Conservation (phyloP, 2,113 vertebrate genomes). For the Chaetops frenatus region DNA sequence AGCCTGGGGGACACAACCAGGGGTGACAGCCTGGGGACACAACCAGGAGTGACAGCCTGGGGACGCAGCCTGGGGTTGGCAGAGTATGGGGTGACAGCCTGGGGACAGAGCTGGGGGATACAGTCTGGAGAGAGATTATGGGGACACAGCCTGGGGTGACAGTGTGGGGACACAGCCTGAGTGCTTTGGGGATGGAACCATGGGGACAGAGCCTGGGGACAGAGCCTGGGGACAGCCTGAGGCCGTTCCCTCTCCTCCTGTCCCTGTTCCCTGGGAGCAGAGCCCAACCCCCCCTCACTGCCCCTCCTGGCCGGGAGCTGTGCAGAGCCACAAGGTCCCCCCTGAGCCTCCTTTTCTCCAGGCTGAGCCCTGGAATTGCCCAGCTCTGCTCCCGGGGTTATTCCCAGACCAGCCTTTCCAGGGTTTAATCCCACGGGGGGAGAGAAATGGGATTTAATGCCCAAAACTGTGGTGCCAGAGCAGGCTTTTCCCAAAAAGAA, state of each 20-base stretch:
- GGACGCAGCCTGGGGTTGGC: too few species aligned
- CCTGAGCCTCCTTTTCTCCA: neutral
- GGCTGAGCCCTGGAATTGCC: neutral
- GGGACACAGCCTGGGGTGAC: neutral
- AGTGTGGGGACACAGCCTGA: too few species aligned
- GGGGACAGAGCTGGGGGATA: neutral
- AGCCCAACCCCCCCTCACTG: neutral
- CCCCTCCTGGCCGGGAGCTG: neutral
- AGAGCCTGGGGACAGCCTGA: neutral
- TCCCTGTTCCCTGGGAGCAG: neutral
- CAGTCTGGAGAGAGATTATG: neutral
- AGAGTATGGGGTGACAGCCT: neutral
- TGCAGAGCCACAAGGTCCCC: neutral
- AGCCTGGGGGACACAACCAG: too few species aligned
- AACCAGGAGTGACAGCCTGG: neutral
- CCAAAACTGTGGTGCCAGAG: neutral
- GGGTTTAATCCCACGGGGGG: neutral
- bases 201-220: neutral
- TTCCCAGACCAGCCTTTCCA: neutral
- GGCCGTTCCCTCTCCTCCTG: neutral
- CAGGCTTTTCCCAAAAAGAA: neutral
- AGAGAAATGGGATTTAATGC: neutral
- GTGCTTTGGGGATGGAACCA: neutral
- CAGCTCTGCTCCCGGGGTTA: neutral
- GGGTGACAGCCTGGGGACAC: too few species aligned